Conservation (phyloP, 1,140 invertebrate genomes). For the Delia radicum region DNA sequence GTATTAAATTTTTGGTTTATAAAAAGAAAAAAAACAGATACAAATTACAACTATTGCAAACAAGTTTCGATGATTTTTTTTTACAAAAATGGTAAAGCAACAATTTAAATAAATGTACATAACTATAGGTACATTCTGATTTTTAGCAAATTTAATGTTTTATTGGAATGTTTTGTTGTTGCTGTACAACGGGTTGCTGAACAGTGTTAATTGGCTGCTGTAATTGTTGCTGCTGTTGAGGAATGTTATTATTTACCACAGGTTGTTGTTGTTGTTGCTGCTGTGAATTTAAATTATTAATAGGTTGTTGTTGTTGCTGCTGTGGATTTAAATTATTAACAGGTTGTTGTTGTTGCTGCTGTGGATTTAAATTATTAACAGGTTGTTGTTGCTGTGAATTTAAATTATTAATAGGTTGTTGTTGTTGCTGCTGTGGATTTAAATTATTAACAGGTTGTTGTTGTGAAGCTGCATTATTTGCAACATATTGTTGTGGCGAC, state of each 20-base stretch:
- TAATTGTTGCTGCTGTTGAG: constrained; percentile 22
- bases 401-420: constrained; percentile 22
- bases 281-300: too few species aligned
- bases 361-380: not conserved
- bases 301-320: too few species aligned
- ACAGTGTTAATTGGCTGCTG: constrained; percentile 29
- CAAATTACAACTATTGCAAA: not conserved
- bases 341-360: constrained; percentile 34
- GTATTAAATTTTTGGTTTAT: not conserved
- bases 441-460: constrained; percentile 30
- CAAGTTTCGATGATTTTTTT: not conserved
- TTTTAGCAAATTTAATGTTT: constrained; percentile 4
- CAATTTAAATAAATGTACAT: too few species aligned
- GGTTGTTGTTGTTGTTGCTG: constrained; percentile 34
- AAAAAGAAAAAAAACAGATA: not conserved
- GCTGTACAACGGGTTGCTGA: constrained; percentile 26
- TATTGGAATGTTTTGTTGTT: constrained; percentile 12
- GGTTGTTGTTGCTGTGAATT: constrained; percentile 30
- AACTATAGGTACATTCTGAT: too few species aligned
- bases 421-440: too few species aligned
- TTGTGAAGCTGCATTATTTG: constrained; percentile 16
- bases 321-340: too few species aligned
- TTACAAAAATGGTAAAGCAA: too few species aligned
- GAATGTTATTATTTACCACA: constrained; percentile 33
- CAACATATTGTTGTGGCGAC: constrained; percentile 27